Evolutionary conservation across 2,113 vertebrate species (phyloP).

Genomic region (Asarcornis scutulata): DNA sequence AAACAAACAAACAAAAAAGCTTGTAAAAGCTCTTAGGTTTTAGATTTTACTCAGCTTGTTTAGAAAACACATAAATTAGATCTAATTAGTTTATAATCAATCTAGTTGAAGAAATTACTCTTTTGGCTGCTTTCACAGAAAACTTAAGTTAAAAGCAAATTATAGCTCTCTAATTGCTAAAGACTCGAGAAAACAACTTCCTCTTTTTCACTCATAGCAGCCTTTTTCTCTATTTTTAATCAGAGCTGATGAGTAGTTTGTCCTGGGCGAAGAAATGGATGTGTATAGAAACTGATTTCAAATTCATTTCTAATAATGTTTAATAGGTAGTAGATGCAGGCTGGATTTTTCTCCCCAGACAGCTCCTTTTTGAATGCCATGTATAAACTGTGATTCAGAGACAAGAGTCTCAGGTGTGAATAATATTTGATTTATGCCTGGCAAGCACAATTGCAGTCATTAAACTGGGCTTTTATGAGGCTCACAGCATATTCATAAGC

Average conservation of each 20-base stretch:
- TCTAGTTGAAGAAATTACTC: conserved; percentile 46
- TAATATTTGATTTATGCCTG: background rate
- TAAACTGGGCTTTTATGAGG: background rate
- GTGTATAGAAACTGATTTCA: background rate
- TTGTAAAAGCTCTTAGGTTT: background rate
- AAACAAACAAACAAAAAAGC: background rate
- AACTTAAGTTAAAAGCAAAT: conserved; percentile 58
- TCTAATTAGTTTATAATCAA: conserved; percentile 48
- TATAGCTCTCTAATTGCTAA: conserved; percentile 40
- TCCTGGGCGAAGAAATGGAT: background rate
- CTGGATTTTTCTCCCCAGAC: background rate
- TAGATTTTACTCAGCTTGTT: conserved; percentile 27
- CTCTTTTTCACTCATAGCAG: conserved; percentile 35
- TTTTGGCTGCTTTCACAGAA: conserved; percentile 35
- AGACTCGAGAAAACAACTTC: conserved; percentile 24
- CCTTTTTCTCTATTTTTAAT: conserved; percentile 60
- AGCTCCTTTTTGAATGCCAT: background rate
- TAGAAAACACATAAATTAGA: conserved; percentile 54
- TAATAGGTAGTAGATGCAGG: background rate
- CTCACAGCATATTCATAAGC: background rate
- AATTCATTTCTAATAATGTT: conserved; percentile 15
- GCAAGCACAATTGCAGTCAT: background rate
- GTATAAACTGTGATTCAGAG: background rate
- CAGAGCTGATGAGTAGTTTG: conserved; percentile 2
- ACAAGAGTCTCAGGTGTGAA: conserved; percentile 19